Evolutionary conservation across 2,888 invertebrate species (phyloP).

Genomic region (Scotopteryx bipunctaria): DNA sequence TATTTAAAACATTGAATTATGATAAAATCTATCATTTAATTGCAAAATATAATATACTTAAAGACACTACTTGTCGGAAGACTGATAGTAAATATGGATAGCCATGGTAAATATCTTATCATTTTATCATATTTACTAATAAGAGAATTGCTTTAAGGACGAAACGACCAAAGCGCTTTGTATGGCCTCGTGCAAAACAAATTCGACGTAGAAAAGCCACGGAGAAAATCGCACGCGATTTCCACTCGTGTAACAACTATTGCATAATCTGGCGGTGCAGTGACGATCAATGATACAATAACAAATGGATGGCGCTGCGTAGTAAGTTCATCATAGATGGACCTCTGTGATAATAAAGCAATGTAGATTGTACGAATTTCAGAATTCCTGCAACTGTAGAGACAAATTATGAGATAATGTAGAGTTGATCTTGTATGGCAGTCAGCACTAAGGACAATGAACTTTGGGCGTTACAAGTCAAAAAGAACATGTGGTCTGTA

Average conservation of each 20-base stretch:
- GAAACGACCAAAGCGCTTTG: neutral
- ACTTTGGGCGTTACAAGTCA: neutral
- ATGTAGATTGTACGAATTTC: slow-evolving; percentile 1
- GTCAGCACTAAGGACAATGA: neutral
- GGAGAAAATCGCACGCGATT: slow-evolving; percentile 17
- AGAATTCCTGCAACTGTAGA: neutral
- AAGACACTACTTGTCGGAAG: neutral
- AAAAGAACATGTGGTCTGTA: neutral
- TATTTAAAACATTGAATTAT: too few relatives aligned
- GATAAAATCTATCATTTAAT: slow-evolving; percentile 5
- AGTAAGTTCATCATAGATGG: slow-evolving; percentile 19
- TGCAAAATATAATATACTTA: neutral
- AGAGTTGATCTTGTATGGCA: neutral
- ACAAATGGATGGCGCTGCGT: slow-evolving; percentile 20
- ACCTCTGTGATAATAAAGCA: slow-evolving; percentile 12
- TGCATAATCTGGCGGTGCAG: slow-evolving; percentile 8
- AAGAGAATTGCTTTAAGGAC: neutral
- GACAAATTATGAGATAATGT: neutral
- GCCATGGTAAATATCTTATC: neutral
- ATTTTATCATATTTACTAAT: neutral
- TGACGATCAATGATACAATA: slow-evolving; percentile 24
- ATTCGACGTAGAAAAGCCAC: slow-evolving; percentile 19
- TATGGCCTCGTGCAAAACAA: slow-evolving; percentile 11
- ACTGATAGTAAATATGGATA: neutral
- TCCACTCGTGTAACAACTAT: slow-evolving; percentile 11